Conservation (phyloP, 2,888 invertebrate genomes). For the Bruchidius siliquastri region DNA sequence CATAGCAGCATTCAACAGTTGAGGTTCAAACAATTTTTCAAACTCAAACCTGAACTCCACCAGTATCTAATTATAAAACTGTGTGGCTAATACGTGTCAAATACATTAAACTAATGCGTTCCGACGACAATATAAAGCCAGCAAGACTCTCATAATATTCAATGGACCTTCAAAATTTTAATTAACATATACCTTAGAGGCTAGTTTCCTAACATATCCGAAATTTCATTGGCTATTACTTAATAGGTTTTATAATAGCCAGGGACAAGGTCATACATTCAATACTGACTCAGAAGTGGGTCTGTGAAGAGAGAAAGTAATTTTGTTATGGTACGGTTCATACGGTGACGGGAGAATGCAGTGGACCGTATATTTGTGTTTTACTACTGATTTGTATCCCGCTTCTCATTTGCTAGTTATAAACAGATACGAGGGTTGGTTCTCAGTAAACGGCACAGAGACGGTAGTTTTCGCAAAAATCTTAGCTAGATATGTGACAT, state of each 20-base stretch:
- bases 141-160: no score
- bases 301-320: neutral
- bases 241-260: neutral
- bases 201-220: neutral
- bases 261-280: neutral
- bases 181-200: neutral
- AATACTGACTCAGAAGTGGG: neutral
- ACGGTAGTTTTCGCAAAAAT: no score
- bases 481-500: no score
- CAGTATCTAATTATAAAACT: no score
- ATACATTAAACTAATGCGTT: no score
- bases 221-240: neutral
- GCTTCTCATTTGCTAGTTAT: neutral
- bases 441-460: no score
- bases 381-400: neutral
- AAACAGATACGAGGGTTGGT: no score
- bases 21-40: no score
- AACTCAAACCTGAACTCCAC: no score
- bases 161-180: neutral
- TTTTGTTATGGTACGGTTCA: neutral
- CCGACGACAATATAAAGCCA: no score
- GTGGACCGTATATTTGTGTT: neutral
- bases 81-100: no score
- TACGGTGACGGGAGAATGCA: neutral
- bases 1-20: no score